Evolutionary conservation across 2,113 vertebrate genomes (phyloP).

Genomic region (Vulpes ferrilata): DNA sequence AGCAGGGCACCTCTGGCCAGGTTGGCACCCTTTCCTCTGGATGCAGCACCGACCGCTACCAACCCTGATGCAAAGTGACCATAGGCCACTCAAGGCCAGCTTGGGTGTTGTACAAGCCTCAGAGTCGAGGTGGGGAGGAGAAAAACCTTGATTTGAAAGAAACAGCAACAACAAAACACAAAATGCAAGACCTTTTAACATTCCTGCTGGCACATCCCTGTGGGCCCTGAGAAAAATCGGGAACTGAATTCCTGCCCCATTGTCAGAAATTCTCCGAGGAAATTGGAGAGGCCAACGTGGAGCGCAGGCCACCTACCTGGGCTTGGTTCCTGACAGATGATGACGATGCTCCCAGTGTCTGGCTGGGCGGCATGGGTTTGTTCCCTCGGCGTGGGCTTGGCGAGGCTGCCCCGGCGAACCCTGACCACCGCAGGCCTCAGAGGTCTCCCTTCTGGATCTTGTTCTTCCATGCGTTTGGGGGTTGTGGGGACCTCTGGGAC

Average conservation of each 20-base stretch:
- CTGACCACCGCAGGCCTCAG: background rate
- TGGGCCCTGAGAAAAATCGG: background rate
- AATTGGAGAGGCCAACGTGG: background rate
- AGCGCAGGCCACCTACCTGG: background rate
- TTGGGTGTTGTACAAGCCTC: background rate
- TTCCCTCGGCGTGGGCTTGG: background rate
- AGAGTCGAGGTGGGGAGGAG: background rate
- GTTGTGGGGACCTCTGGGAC: slow-evolving; percentile 13
- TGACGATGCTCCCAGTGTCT: background rate
- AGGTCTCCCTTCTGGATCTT: background rate
- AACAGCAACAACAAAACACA: background rate
- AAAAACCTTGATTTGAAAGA: slow-evolving; percentile 30
- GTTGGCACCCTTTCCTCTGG: background rate
- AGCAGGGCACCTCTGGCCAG: background rate
- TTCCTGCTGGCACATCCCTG: background rate
- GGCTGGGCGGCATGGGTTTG: background rate
- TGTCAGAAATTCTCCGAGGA: background rate
- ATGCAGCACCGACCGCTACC: background rate
- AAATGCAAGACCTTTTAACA: background rate
- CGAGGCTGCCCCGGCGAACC: background rate
- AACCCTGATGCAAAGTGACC: background rate
- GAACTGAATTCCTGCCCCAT: background rate
- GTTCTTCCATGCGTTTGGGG: background rate
- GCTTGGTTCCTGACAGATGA: background rate
- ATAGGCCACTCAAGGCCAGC: background rate